Evolutionary conservation across 2,888 invertebrate genomes (phyloP), one percentile per base, ranked within the genome.

Genomic region (Petrophora chlorosata): DNA sequence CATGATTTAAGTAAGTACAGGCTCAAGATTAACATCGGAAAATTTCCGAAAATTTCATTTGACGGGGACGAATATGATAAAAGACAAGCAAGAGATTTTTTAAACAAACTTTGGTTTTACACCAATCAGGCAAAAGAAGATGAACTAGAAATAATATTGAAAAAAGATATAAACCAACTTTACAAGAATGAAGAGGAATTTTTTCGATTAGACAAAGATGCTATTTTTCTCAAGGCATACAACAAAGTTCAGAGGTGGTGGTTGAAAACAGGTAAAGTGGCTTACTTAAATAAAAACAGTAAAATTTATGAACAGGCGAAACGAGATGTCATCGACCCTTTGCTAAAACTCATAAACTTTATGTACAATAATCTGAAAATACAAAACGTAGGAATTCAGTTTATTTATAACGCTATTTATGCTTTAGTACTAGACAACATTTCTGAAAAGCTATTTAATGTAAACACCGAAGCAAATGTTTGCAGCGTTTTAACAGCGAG

Each of bases 171-270:
- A n/a, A 59, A 64, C 42, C 15, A 44, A 12, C 51, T 67, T 13
- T 69, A 70, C 44, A 64, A 63, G 33, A 45, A 53, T 16, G 56
- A 65, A 33, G 67, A 61, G 40, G 46, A 53, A 28, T 62, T 66
- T 23, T 67, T 73, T 19, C 55, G 60, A 23, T 67, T 74, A 38
- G 69, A 74, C 44, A 64, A 71, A 0, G 74, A 76, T 41, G 71
- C 73, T 4, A 73, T 74, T 38, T 76, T 66, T 46, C 55, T 73
- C 8, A 60, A 67, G 46, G 68, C 67, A 44, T 76, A 75, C 41
- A 71, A 73, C n/a, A 65, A 70, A 57, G 62, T 76, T 44, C 72
- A 72, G 56, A 73, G 72, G 49, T 76, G 75, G 75, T 76, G 76
- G 75, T 68, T 72, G 59, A 46, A 53, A 26, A 53, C 56, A 33